phyloP scores from a whole-genome alignment of 1,140 invertebrate genomes.

The Manduca sexta region DNA sequence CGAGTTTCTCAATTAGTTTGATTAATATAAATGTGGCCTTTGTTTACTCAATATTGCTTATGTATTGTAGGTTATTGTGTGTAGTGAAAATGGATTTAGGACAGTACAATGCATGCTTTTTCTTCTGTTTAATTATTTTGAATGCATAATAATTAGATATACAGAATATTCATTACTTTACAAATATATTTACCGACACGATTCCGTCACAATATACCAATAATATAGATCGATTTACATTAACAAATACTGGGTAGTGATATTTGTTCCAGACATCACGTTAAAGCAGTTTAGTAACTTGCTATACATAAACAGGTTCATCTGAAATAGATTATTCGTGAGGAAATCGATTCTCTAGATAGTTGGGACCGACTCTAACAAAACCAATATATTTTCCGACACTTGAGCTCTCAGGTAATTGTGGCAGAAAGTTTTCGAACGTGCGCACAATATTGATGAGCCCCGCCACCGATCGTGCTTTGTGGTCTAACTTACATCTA shows the following conservation, averaged over 20 bases:
- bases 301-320: not conserved
- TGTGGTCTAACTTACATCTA: conserved; percentile 19
- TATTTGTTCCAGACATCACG: no score
- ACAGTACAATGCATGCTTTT: no score
- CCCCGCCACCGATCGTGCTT: conserved; percentile 30
- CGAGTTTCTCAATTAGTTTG: conserved; percentile 12
- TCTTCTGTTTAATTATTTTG: no score
- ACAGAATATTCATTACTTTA: no score
- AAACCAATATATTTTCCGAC: conserved; percentile 70
- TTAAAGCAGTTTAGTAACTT: no score
- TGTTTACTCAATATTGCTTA: conserved; percentile 3
- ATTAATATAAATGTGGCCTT: conserved; percentile 3
- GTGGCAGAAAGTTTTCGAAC: conserved; percentile 68
- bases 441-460: conserved; percentile 66
- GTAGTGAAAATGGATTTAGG: not conserved
- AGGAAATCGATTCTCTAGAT: conserved; percentile 45
- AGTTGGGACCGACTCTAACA: conserved; percentile 46
- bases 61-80: not conserved
- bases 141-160: no score
- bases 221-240: no score
- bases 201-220: no score
- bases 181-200: no score
- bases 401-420: conserved; percentile 70
- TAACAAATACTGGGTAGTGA: no score
- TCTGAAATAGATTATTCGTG: conserved; percentile 20